Evolutionary conservation across 2,113 vertebrate species (phyloP), one percentile per base, ranked within the genome.

Genomic region (Isurus oxyrinchus): DNA sequence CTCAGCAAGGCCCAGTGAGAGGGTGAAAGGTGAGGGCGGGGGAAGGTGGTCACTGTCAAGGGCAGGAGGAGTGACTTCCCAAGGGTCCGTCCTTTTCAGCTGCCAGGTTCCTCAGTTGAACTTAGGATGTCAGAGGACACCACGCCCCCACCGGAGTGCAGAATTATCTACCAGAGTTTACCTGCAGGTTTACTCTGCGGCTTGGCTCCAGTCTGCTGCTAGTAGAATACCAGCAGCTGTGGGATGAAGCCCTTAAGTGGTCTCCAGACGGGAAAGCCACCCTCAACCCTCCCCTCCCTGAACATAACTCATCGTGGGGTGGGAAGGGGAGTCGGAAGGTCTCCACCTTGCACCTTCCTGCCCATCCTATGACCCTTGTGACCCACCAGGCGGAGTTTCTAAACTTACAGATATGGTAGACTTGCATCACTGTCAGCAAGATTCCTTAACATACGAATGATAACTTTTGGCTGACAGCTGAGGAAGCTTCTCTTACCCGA

Each of bases 401-500:
- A 57, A 91, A 91, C 25, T 59, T 91, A 63, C 5, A 93, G 63
- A n/a, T 40, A 40, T n/a, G 31, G 2, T 59, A 59, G 14, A 57
- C 55, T n/a, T 93, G n/a, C 57, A 93, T 63, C 13, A 16, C 57
- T 4, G 7, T 59, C 25, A 40, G 27, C 1, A 40, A 5, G 25
- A 16, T 40, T 31, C 3, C 2, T 5, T 3, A 1, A 44, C 35
- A n/a, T 72, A 55, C 76, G 16, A 55, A 88, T 23, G 76, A 5
- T 72, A 96, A 69, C 3, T n/a, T 49, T 57, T 96, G 0, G 96
- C 66, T 8, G 53, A 96, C 35, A 61, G 53, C 53, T 21, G 35
- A n/a, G 69, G 10, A 72, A 40, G 7, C 23, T 61, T 21, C 35
- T 27, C 72, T 97, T 97, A 99, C 98, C 98, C 8, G 98, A 98